Evolutionary conservation across 53 echinoderm and acorn worm species (phyloP).

Genomic region (Mesocentrotus franciscanus): DNA sequence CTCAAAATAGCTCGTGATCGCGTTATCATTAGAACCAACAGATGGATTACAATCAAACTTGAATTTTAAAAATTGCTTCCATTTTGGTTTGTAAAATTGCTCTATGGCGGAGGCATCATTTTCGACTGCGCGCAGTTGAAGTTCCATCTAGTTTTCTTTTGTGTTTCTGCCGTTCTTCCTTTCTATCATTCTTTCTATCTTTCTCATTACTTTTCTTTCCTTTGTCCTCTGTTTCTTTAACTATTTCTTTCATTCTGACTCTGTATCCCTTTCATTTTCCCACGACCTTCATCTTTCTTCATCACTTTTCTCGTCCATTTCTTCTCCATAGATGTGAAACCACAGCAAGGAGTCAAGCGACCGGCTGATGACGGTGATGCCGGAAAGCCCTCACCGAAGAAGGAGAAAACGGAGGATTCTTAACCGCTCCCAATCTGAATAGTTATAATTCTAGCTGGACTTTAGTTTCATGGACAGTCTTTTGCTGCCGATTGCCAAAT

Average conservation of each 20-base stretch:
- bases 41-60: too few species aligned
- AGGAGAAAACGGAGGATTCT: conserved; percentile 76
- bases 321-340: background rate
- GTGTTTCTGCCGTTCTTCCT: too few species aligned
- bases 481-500: background rate
- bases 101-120: too few species aligned
- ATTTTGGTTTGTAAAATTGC: too few species aligned
- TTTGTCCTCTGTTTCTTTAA: background rate
- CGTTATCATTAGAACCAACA: too few species aligned
- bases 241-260: background rate
- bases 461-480: background rate
- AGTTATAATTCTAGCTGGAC: background rate
- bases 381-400: conserved; percentile 78
- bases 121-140: too few species aligned
- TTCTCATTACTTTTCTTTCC: background rate
- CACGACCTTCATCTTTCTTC: too few species aligned
- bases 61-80: too few species aligned
- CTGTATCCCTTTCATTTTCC: background rate
- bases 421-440: background rate
- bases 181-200: background rate
- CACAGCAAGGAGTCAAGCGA: conserved; percentile 77
- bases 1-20: too few species aligned
- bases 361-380: conserved; percentile 72
- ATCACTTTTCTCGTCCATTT: too few species aligned
- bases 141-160: too few species aligned